Base-by-base conservation (phyloP, 2,888 invertebrate species). In the Drosophila prostipennis region DNA sequence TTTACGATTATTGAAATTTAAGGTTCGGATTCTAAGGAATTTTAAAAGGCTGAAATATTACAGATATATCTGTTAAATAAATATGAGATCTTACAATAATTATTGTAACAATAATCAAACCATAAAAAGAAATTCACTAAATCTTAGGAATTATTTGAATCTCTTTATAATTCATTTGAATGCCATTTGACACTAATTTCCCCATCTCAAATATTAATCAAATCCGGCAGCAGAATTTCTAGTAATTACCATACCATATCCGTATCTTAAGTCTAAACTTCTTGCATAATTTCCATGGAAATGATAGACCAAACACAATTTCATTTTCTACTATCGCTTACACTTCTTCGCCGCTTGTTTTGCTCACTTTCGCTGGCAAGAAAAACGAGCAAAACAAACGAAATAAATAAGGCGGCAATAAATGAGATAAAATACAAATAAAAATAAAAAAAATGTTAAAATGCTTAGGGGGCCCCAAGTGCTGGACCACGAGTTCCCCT, bases 391-490 rank as follows among this genome's bases (percentile, higher is more conserved):
- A 45, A 64, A 51, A 64, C 43, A 64, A 51, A 64, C 43, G 11
- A 65, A 65, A 64, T 65, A 67, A 65, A 65, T 54, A 67, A 63
- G 48, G 34, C 37, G 65, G 53, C 64, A 65, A 46, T 65, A 65
- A 64, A 65, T 51, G 16, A 37, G 23, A 45, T 67, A 68, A 49
- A 67, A 57, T 49, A 32, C 23, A 49, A 49, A 67, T 42, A 19
- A 19, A n/a, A n/a, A 19, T 2, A 19, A 2, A 49, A 43, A 16
- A 69, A 49, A 70, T 43, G 40, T 26, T 32, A 34, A 63, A 64
- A 37, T 29, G 68, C 71, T 51, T 57, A 8, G 39, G 57, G 58
- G 52, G 36, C 10, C 26, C 42, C 19, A 40, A 34, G 37, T 34
- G 10, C 64, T 53, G 52, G 65, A 39, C 45, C 36, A 13, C 32